Evolutionary conservation across 2,888 invertebrate species (phyloP), one percentile per base, ranked within the genome.

Genomic region (Malacosoma neustria): DNA sequence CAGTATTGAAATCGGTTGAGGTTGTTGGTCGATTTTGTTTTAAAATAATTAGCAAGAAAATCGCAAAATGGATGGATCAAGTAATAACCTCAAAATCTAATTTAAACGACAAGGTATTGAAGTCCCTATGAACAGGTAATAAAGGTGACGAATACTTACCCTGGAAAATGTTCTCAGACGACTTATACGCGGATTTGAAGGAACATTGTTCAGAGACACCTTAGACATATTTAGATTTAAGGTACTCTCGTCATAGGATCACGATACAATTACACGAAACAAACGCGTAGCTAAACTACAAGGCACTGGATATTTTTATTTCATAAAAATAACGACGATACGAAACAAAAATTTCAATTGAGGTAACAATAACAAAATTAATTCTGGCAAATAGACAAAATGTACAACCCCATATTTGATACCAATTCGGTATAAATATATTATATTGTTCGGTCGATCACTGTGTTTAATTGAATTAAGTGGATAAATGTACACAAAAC

Each of bases 111-210:
- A 57, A 47, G 37, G 41, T 45, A 38, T 35, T 36, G 38, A 40
- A 42, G 49, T 41, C 51, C 45, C 49, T 42, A 39, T 40, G 33
- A 33, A 45, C 45, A 38, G 30, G 34, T 33, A 34, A 41, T 33
- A 43, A 43, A 36, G 35, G 38, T 41, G 43, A 49, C 37, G 43
- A 37, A 45, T 49, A 67, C 85, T 81, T 61, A 84, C 85, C 73
- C 84, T 77, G 45, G 82, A 85, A 71, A 67, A 76, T 35, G 84
- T 85, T 62, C 84, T 67, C 43, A 84, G 63, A 37, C 85, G 76
- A 57, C 59, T 79, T 42, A 85, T 80, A 46, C 84, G 68, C 49
- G 84, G 84, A 52, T 85, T 85, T 44, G 85, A 82, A 46, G 84
- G 80, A 46, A 84, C 72, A 65, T 84, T 86, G 51, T 72, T 84